Evolutionary conservation across 1,140 invertebrate genomes (phyloP).

Genomic region (Meteorus sp.): DNA sequence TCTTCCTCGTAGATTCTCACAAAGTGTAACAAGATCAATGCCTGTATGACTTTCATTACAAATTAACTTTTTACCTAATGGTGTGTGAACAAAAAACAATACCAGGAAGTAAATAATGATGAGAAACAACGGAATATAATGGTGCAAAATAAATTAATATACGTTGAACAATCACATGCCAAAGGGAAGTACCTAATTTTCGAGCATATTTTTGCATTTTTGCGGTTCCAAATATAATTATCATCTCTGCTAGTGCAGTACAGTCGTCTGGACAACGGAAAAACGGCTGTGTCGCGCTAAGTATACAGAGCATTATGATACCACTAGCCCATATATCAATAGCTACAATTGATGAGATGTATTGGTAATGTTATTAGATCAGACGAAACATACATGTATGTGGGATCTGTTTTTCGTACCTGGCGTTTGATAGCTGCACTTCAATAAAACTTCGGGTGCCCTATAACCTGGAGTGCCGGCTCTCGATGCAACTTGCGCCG

Average conservation of each 20-base stretch:
- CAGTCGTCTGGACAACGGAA: conserved; percentile 81
- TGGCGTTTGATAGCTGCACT: conserved; percentile 73
- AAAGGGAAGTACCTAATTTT: conserved; percentile 64
- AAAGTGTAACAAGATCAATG: conserved; percentile 46
- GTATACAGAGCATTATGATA: conserved; percentile 79
- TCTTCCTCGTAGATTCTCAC: conserved; percentile 48
- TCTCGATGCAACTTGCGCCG: conserved; percentile 69
- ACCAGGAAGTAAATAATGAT: conserved; percentile 19
- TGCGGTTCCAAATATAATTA: conserved; percentile 75
- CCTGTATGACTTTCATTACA: conserved; percentile 45
- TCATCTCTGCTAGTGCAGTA: conserved; percentile 81
- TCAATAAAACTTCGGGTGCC: conserved; percentile 85
- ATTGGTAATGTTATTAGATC: not conserved
- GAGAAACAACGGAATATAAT: conserved; percentile 27
- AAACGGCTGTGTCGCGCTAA: conserved; percentile 81
- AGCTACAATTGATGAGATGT: conserved; percentile 55
- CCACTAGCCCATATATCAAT: conserved; percentile 91
- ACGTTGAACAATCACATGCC: not conserved
- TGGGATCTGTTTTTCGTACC: conserved; percentile 48
- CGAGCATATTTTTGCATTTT: conserved; percentile 69
- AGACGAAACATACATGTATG: not conserved
- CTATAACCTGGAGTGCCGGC: conserved; percentile 90
- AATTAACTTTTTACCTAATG: conserved; percentile 54
- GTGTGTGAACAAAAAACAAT: conserved; percentile 24
- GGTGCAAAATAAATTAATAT: conserved; percentile 6